Percentiles rank a stretch among this genome's conserved stretches.
phyloP scores from a whole-genome alignment of 2,797 vertebrate genomes.

The Adelosebastes latens region DNA sequence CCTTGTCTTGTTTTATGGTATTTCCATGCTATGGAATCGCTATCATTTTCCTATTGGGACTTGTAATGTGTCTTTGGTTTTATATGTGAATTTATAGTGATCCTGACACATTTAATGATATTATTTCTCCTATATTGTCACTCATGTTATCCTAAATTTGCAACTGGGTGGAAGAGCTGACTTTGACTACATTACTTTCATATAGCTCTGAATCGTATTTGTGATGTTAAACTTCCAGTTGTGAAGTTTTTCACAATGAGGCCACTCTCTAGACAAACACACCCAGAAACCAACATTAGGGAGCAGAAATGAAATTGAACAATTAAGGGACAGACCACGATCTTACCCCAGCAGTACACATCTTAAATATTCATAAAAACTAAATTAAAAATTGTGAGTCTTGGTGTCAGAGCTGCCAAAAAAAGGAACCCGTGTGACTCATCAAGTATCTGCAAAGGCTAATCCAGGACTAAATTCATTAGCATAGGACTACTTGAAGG shows the following conservation, averaged over 20 bases:
- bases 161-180: background rate
- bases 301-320: constrained; percentile 26
- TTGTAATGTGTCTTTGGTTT: background rate
- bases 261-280: constrained; percentile 14
- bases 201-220: background rate
- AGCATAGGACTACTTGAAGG: background rate
- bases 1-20: background rate
- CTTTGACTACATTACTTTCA: background rate
- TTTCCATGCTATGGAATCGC: background rate
- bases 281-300: background rate
- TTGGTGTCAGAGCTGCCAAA: background rate
- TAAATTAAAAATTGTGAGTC: constrained; percentile 25
- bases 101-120: background rate
- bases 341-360: background rate
- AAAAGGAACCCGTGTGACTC: background rate
- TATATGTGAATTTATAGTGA: background rate
- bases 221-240: constrained; percentile 11
- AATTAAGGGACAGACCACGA: constrained; percentile 22
- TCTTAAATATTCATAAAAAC: constrained; percentile 36
- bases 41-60: constrained; percentile 3
- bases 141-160: background rate
- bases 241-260: background rate
- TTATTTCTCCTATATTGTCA: background rate
- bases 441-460: background rate
- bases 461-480: background rate